phyloP scores from a whole-genome alignment of 2,797 vertebrate species.

The Sorex maritimensis region DNA sequence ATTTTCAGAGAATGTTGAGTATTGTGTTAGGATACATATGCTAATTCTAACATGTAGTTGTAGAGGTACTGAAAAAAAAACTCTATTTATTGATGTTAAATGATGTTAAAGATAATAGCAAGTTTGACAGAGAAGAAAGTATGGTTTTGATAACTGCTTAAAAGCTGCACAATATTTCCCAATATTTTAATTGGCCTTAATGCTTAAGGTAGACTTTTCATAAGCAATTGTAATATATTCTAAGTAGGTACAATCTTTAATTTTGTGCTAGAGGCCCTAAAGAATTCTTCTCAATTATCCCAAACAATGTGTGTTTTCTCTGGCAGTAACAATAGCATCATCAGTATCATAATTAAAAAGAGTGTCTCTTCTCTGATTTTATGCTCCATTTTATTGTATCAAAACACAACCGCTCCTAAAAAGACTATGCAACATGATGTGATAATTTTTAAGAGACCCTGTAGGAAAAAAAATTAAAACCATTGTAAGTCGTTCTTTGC shows the following conservation, averaged over 20 bases:
- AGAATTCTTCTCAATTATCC: not conserved
- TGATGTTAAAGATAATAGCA: not conserved
- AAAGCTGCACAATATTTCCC: not conserved
- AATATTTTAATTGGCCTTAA: not conserved
- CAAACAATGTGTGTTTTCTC: not conserved
- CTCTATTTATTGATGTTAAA: not conserved
- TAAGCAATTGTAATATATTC: not conserved
- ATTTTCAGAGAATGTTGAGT: constrained; percentile 19
- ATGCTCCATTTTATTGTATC: not conserved
- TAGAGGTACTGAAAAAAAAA: not conserved
- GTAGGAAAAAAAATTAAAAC: constrained; percentile 49
- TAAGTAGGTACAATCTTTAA: not conserved
- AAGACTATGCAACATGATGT: not conserved
- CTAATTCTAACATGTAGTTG: not conserved
- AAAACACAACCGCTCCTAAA: constrained; percentile 11
- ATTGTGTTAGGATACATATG: not conserved
- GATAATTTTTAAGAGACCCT: constrained; percentile 22
- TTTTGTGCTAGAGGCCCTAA: not conserved
- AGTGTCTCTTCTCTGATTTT: not conserved
- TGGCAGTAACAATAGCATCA: not conserved
- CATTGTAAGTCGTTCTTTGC: not conserved
- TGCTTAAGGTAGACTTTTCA: constrained; percentile 34
- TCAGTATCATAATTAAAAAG: not conserved
- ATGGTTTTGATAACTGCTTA: not conserved
- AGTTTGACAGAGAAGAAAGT: not conserved